These are phyloP conservation scores for Polyergus mexicanus DNA, from an alignment of 1,140 invertebrate genomes.

Conservation along the genomic window DNA sequence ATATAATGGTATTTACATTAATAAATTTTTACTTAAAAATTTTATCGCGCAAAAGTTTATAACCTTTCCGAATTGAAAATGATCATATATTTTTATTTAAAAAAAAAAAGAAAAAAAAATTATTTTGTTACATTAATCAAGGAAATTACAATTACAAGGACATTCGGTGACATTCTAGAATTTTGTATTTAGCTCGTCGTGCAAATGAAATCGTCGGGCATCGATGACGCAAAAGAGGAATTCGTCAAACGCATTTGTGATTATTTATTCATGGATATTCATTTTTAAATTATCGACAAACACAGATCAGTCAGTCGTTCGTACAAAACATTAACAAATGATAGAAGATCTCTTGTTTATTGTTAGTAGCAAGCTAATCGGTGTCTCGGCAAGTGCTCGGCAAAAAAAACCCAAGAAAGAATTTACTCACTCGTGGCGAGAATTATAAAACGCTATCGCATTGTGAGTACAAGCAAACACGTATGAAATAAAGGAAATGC, in stretches of 20 bases:
- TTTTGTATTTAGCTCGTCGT: background rate
- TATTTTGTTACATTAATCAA: background rate
- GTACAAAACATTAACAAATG: background rate
- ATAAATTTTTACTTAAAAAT: background rate
- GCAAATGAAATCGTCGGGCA: background rate
- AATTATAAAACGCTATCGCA: constrained; percentile 23
- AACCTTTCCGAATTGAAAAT: background rate
- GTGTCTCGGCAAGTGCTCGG: background rate
- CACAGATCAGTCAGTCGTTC: background rate
- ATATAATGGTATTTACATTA: background rate
- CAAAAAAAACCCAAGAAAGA: background rate
- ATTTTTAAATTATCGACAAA: background rate
- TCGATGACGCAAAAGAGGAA: constrained; percentile 22
- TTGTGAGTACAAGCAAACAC: background rate
- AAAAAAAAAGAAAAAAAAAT: background rate
- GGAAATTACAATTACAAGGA: background rate
- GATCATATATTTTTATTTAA: background rate
- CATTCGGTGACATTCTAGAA: background rate
- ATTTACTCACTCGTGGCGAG: background rate
- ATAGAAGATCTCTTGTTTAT: too few species aligned
- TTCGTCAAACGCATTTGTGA: background rate
- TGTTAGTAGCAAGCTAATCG: background rate
- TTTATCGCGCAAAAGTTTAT: background rate
- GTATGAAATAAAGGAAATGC: constrained; percentile 34
- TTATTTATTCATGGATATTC: constrained; percentile 4